Conservation (phyloP, 2,888 invertebrate species). For the Ditylenchus weischeri region DNA sequence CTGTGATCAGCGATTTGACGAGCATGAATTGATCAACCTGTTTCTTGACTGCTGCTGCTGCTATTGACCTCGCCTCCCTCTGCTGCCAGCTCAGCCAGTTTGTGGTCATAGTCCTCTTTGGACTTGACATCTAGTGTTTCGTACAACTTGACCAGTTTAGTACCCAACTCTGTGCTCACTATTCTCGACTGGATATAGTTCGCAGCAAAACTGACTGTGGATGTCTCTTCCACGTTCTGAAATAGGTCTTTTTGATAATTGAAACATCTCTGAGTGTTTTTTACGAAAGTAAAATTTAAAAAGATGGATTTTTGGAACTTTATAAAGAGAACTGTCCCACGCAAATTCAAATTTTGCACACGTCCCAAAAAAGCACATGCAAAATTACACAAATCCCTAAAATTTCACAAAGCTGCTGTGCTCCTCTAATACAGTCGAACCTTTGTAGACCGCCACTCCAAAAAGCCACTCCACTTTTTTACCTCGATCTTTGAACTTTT, state of each 20-base stretch:
- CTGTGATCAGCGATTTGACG: not conserved
- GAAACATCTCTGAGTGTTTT: no score
- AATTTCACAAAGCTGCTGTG: no score
- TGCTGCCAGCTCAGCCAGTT: conserved; percentile 28
- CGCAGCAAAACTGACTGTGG: conserved; percentile 36
- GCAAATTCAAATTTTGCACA: no score
- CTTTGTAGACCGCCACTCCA: no score
- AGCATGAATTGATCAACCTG: conserved; percentile 8
- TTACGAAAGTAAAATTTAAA: no score
- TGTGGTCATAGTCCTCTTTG: conserved; percentile 32
- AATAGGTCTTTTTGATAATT: not conserved
- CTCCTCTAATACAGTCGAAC: no score
- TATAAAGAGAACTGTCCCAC: no score
- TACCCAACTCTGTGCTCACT: conserved; percentile 31
- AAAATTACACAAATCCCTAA: no score
- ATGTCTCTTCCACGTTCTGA: conserved; percentile 27
- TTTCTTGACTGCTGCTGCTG: not conserved
- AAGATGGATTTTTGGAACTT: no score
- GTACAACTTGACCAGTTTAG: conserved; percentile 33
- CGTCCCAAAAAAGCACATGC: no score
- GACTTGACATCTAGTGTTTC: conserved; percentile 32
- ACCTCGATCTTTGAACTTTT: no score
- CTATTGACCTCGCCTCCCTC: conserved; percentile 12
- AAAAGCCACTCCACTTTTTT: no score
- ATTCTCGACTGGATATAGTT: conserved; percentile 35